Percentiles rank a stretch among this genome's conserved stretches.
These are phyloP conservation scores for Drepana arcuata DNA, from an alignment of 1,140 invertebrate genomes.

Conservation along the genomic window DNA sequence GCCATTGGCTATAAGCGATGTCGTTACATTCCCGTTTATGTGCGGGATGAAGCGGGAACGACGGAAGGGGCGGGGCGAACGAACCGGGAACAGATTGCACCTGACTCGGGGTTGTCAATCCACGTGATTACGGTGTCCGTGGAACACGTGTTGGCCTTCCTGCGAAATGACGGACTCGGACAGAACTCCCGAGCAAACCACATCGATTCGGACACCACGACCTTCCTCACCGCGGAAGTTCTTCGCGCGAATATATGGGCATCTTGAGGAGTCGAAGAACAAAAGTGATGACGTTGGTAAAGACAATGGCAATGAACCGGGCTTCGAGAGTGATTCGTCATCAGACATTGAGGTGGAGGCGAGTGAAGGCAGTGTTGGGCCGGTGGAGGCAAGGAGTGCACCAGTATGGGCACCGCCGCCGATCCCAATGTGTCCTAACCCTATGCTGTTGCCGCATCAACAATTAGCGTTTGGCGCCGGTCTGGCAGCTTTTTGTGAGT, in stretches of 20 bases:
- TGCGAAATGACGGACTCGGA: too few species aligned
- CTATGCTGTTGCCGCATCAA: conserved; percentile 48
- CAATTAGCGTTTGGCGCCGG: conserved; percentile 73
- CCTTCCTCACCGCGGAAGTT: conserved; percentile 78
- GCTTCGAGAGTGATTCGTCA: conserved; percentile 52
- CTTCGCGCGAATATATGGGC: conserved; percentile 77
- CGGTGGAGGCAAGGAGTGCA: neutral
- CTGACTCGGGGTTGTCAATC: conserved; percentile 38
- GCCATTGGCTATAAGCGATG: conserved; percentile 35
- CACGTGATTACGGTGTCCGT: conserved; percentile 29
- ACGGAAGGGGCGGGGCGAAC: conserved; percentile 28
- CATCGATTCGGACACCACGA: conserved; percentile 41
- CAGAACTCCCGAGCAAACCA: too few species aligned
- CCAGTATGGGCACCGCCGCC: conserved; percentile 45
- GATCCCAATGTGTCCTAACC: conserved; percentile 46
- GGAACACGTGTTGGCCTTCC: conserved; percentile 39
- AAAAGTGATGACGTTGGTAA: conserved; percentile 19
- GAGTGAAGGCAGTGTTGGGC: conserved; percentile 16
- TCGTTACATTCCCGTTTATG: conserved; percentile 28
- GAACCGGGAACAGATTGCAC: conserved; percentile 25
- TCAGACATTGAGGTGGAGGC: conserved; percentile 65
- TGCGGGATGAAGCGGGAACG: conserved; percentile 24
- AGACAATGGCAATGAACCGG: conserved; percentile 7
- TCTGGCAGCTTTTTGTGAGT: conserved; percentile 77
- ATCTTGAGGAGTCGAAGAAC: conserved; percentile 65